Percentiles rank a stretch among this genome's conserved stretches.
Evolutionary conservation across 2,797 vertebrate species (phyloP).

Genomic region (Microtus obscurus): DNA sequence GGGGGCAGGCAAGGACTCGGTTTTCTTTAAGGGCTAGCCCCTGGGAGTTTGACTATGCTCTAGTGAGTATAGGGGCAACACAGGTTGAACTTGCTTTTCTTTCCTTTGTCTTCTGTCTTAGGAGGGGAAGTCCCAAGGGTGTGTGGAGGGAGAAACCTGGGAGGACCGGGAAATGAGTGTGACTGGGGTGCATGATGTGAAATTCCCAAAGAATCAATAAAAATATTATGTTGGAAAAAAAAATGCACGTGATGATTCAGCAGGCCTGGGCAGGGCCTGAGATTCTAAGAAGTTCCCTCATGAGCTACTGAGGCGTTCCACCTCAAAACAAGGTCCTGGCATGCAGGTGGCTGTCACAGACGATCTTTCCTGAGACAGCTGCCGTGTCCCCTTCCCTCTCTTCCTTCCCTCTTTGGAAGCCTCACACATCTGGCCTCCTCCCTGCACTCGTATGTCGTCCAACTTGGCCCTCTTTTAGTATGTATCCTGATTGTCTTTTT

Average conservation of each 20-base stretch:
- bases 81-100: not conserved
- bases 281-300: not conserved
- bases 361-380: not conserved
- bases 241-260: not conserved
- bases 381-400: not conserved
- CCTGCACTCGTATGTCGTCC: not conserved
- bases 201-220: not conserved
- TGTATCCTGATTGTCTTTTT: too few species aligned
- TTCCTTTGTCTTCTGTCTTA: not conserved
- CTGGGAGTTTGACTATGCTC: not conserved
- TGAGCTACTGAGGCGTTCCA: not conserved
- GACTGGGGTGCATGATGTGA: not conserved
- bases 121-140: not conserved
- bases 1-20: not conserved
- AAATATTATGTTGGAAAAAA: not conserved
- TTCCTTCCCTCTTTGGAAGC: not conserved
- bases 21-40: not conserved
- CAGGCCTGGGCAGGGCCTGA: not conserved
- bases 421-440: accelerated
- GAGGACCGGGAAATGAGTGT: not conserved
- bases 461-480: accelerated
- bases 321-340: not conserved
- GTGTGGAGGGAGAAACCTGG: not conserved
- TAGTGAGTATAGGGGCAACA: not conserved
- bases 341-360: too few species aligned